Conservation (phyloP, 2,113 vertebrate species). For the Dicaeum eximium region DNA sequence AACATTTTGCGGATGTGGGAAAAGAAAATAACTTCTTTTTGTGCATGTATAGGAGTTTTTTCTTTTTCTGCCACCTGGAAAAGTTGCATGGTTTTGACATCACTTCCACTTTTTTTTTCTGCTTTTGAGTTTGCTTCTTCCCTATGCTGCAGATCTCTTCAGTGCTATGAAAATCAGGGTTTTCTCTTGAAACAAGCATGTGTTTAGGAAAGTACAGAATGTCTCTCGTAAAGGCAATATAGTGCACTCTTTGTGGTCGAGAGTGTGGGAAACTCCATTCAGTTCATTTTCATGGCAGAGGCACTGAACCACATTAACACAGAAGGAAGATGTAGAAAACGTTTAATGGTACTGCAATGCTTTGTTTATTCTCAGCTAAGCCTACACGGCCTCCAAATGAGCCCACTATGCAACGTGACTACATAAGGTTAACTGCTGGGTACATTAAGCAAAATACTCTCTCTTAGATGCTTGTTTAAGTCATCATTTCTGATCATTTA, state of each 20-base stretch:
- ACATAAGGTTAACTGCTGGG: conserved; percentile 65
- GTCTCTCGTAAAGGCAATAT: conserved; percentile 23
- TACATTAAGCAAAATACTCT: conserved; percentile 62
- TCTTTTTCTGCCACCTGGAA: conserved; percentile 27
- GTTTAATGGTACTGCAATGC: conserved; percentile 2
- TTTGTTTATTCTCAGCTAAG: conserved; percentile 58
- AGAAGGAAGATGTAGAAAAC: conserved; percentile 52
- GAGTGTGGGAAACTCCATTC: conserved; percentile 53
- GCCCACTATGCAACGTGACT: conserved; percentile 39
- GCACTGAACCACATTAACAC: conserved; percentile 60
- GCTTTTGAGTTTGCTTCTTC: neutral
- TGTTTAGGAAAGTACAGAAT: conserved; percentile 41
- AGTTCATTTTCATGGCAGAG: conserved; percentile 62
- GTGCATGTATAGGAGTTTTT: neutral
- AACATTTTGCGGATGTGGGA: neutral
- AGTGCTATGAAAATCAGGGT: neutral
- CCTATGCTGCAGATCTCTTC: neutral
- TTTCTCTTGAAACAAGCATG: neutral
- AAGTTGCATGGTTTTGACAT: conserved; percentile 12
- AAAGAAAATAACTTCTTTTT: neutral
- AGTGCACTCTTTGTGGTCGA: conserved; percentile 62
- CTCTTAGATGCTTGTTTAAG: conserved; percentile 68
- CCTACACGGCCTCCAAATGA: conserved; percentile 55
- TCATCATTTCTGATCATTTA: conserved; percentile 70
- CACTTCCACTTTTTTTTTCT: neutral